Percentiles rank a stretch among this genome's conserved stretches.
Conservation (phyloP, 2,888 invertebrate genomes). For the Gordius sp. region DNA sequence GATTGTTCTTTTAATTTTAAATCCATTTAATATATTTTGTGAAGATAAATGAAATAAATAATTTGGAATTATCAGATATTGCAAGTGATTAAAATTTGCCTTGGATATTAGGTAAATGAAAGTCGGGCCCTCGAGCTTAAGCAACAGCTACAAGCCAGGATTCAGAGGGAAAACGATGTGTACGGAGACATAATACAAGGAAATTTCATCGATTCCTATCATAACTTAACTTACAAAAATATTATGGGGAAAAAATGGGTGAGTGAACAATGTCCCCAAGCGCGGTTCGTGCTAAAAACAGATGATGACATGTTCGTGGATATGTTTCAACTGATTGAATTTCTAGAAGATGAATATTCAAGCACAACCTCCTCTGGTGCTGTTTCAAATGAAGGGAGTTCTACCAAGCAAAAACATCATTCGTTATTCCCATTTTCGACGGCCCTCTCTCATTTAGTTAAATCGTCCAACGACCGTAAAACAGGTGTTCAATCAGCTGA, state of each 20-base stretch:
- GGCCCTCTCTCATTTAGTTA: neutral
- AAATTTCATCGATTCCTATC: slow-evolving; percentile 13
- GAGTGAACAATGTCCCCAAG: neutral
- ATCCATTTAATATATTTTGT: no score
- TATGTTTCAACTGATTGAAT: slow-evolving; percentile 8
- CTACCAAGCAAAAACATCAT: neutral
- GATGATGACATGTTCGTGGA: slow-evolving; percentile 16
- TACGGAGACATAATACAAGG: slow-evolving; percentile 15
- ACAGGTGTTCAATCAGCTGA: no score
- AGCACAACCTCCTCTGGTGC: neutral
- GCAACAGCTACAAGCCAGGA: neutral
- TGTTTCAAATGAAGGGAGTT: neutral
- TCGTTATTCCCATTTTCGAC: neutral
- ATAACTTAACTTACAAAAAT: slow-evolving; percentile 15
- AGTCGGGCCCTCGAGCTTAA: no score
- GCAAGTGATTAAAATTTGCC: no score
- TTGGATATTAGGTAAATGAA: no score
- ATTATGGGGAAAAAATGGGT: slow-evolving; percentile 15
- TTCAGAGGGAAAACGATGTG: neutral
- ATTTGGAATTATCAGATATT: no score
- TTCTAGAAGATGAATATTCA: slow-evolving; percentile 14
- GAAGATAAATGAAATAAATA: no score
- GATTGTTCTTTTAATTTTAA: no score
- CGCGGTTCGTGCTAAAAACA: neutral
- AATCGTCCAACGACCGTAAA: no score